phyloP scores from a whole-genome alignment of 2,113 vertebrate genomes.

The Heterocephalus glaber region DNA sequence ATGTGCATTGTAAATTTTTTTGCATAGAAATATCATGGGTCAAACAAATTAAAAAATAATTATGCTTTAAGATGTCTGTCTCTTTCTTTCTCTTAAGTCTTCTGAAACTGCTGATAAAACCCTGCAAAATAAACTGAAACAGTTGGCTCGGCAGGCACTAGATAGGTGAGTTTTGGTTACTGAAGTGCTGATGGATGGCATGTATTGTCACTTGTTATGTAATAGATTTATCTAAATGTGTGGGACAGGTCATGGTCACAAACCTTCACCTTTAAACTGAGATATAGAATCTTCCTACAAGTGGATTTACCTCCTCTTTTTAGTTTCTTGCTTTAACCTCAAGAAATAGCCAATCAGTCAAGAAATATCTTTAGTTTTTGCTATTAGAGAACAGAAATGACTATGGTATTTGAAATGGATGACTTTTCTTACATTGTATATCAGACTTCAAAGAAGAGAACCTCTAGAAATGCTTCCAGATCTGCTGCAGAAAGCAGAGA shows the following conservation, averaged over 20 bases:
- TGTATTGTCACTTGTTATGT: background rate
- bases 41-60: conserved; percentile 58
- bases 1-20: conserved; percentile 34
- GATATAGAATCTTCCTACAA: background rate
- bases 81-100: conserved; percentile 87
- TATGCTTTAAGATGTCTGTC: conserved; percentile 57
- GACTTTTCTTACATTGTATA: background rate
- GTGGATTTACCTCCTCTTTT: background rate
- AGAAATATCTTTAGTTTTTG: conserved; percentile 48
- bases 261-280: background rate
- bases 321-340: conserved; percentile 4
- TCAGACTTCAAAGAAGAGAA: conserved; percentile 24
- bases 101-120: conserved; percentile 93
- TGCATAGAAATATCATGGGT: conserved; percentile 44
- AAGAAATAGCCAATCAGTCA: background rate
- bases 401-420: background rate
- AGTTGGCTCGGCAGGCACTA: conserved; percentile 96
- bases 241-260: background rate
- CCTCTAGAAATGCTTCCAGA: background rate
- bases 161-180: conserved; percentile 89
- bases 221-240: background rate
- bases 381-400: background rate
- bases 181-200: background rate
- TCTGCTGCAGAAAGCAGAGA: background rate
- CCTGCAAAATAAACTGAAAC: conserved; percentile 95